Evolutionary conservation across 1,140 invertebrate genomes (phyloP), one percentile per base, ranked within the genome.

Genomic region (Drosophila chauvacae): DNA sequence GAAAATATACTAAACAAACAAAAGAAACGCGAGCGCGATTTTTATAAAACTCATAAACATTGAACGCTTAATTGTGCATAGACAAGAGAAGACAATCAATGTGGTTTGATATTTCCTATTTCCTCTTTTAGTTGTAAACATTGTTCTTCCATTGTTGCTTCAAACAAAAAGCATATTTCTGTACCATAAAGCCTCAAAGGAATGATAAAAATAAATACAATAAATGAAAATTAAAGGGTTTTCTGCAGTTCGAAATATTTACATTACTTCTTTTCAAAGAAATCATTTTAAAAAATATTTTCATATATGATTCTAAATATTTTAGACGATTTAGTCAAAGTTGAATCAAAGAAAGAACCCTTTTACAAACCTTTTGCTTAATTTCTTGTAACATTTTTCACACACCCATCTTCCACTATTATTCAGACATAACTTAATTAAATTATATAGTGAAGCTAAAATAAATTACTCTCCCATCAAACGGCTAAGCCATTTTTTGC

Each of bases 41-140:
- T 72, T 76, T 63, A 70, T 72, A 83, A 61, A 64, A 82, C 58
- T 65, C 60, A 60, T 42, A 48, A 66, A 81, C 81, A 81, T 72
- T 81, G 72, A 55, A 60, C 47, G 76, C 53, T 78, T 58, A 55
- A 63, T 39, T 68, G 48, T 77, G 64, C 75, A 71, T 71, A 63
- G 51, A 61, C 59, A 77, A 88, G 84, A 80, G 80, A 71, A 87
- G 84, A 87, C 84, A 87, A 87, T 87, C 84, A 87, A 87, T 88
- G 84, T 87, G 84, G 80, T 88, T 87, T 88, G 72, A 88, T 74
- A 87, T 84, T 88, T 77, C 80, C 63, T 58, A 58, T 58, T 72
- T 72, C 69, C 58, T 37, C 18, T 39, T 60, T 84, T 70, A 77
- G 76, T 77, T 77, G 18, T 61, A 80, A 73, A 65, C 51, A 82